These are phyloP conservation scores for Battus philenor DNA, from an alignment of 1,140 invertebrate species.

Conservation along the genomic window DNA sequence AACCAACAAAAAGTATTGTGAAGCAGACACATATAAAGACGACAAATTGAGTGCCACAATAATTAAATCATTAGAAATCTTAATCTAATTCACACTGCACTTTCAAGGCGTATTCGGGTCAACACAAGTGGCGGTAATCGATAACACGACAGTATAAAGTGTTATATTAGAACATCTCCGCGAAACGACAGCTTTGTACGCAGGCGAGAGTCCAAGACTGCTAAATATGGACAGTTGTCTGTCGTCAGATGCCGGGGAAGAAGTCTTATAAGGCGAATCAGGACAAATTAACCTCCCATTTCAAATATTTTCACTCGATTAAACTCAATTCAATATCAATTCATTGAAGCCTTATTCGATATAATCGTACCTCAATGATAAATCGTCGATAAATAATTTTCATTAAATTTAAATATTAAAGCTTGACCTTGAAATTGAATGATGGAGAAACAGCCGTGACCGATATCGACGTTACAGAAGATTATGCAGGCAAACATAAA, in stretches of 20 bases:
- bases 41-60: conserved; percentile 2
- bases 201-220: not conserved
- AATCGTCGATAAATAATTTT: too few species aligned
- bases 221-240: not conserved
- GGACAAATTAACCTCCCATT: conserved; percentile 9
- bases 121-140: not conserved
- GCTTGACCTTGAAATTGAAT: too few species aligned
- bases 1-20: too few species aligned
- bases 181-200: not conserved
- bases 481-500: not conserved
- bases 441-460: not conserved
- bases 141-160: not conserved
- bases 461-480: not conserved
- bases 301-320: conserved; percentile 13
- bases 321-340: not conserved
- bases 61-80: conserved; percentile 11
- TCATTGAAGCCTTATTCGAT: too few species aligned
- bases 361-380: too few species aligned
- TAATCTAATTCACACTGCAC: not conserved
- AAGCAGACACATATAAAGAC: too few species aligned
- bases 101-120: conserved; percentile 1
- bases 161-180: conserved; percentile 10
- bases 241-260: conserved; percentile 1
- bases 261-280: conserved; percentile 3
- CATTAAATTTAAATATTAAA: too few species aligned